Evolutionary conservation across 1,140 invertebrate species (phyloP), one percentile per base, ranked within the genome.

Genomic region (Papilio polytes): DNA sequence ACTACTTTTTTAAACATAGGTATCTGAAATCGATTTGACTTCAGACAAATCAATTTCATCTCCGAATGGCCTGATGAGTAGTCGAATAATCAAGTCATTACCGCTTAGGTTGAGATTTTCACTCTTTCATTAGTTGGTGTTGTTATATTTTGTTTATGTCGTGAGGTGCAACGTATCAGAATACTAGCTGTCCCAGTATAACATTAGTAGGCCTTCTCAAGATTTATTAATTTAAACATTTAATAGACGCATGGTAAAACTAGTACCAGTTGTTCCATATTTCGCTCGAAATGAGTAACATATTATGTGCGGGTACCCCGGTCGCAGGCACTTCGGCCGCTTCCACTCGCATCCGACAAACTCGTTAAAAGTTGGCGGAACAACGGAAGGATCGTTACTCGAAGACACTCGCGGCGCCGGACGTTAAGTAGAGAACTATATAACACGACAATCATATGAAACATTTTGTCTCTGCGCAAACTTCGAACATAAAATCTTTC

Each of bases 301-400:
- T 86, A 82, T 81, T 79, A 87, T 90, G 90, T 88, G 87, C 76
- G 78, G 83, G 87, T 84, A 82, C 83, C 83, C 70, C 85, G 86
- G 85, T 87, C 83, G 87, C 82, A 86, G 85, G 79, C 90, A 86
- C 86, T 85, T 86, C 85, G 85, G 83, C 82, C 83, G 86, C 85
- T 88, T 86, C 82, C 82, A 87, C 82, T 84, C 87, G 84, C 91
- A 92, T 94, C 93, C 93, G 87, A 92, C 92, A 94, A 94, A 94
- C 93, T 94, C 93, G 93, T 94, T 94, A 94, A 94, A 94, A 94
- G 88, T 94, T 94, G 86, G 90, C 81, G 88, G 92, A 91, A 94
- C 93, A 94, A 92, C 92, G 90, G 89, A 91, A 91, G 88, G 90
- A 86, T 81, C 90, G 89, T 92, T 91, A 90, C 90, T 91, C 85